Conservation (phyloP, 2,113 vertebrate species). For the Tyrannus savana region DNA sequence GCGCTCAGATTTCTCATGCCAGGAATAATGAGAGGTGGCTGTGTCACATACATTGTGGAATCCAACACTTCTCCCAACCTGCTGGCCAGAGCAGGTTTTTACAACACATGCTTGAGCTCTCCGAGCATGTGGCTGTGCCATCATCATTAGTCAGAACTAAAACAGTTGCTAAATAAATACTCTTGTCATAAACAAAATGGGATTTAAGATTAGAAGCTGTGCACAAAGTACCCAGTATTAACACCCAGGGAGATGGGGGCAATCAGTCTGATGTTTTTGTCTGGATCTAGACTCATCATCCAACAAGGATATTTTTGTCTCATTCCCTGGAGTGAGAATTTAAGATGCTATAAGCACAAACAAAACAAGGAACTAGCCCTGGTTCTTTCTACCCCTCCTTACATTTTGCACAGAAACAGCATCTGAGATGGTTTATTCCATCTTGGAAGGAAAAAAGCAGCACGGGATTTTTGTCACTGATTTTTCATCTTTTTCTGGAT, state of each 20-base stretch:
- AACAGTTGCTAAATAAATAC: slow-evolving; percentile 36
- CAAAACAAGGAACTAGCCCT: not conserved
- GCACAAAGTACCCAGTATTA: slow-evolving; percentile 25
- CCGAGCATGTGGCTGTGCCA: not conserved
- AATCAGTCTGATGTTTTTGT: not conserved
- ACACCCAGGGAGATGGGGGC: not conserved
- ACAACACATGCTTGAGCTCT: not conserved
- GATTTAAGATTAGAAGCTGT: slow-evolving; percentile 32
- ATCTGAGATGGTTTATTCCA: not conserved
- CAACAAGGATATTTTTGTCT: slow-evolving; percentile 7
- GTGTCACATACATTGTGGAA: slow-evolving; percentile 17
- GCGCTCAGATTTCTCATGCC: slow-evolving; percentile 38
- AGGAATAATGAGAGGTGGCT: slow-evolving; percentile 40
- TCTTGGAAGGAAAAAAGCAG: not conserved
- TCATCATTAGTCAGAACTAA: slow-evolving; percentile 12
- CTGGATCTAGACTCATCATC: not conserved
- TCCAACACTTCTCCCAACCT: slow-evolving; percentile 17
- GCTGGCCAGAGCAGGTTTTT: slow-evolving; percentile 24
- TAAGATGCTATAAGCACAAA: not conserved
- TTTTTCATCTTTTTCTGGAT: not conserved
- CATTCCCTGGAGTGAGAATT: not conserved
- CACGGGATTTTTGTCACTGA: not conserved
- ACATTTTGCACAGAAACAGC: not conserved
- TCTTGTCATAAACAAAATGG: slow-evolving; percentile 1
- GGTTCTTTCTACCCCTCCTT: not conserved